Percentiles rank a stretch among this genome's conserved stretches.
Conservation (phyloP, 2,797 vertebrate genomes). For the Glyptemys insculpta region DNA sequence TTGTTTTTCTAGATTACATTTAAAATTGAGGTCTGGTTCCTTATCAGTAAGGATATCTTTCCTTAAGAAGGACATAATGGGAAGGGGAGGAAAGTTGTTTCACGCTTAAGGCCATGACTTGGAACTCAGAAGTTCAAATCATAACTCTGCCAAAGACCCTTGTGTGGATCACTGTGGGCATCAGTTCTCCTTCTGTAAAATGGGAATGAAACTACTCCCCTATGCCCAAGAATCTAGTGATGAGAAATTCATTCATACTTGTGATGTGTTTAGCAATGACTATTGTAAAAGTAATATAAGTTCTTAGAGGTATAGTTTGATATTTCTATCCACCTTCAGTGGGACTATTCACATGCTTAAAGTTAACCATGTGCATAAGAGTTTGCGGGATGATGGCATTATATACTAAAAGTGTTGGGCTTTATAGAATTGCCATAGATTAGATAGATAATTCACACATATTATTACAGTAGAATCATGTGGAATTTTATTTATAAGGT, state of each 20-base stretch:
- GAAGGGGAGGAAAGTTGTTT: neutral
- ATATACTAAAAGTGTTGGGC: neutral
- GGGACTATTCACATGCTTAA: neutral
- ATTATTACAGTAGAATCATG: neutral
- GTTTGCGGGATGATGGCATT: neutral
- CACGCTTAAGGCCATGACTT: neutral
- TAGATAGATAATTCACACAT: neutral
- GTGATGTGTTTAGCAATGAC: neutral
- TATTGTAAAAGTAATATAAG: neutral
- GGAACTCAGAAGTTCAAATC: neutral
- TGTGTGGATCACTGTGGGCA: neutral
- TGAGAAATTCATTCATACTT: neutral
- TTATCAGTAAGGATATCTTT: neutral
- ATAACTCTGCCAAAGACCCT: neutral
- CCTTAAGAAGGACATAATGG: neutral
- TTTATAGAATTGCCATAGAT: neutral
- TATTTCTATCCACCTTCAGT: neutral
- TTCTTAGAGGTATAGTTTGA: neutral
- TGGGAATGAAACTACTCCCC: neutral
- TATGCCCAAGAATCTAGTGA: neutral
- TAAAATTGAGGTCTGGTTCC: neutral
- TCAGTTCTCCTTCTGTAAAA: neutral
- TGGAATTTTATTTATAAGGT: neutral
- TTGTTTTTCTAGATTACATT: neutral
- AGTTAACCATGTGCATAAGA: neutral